phyloP scores from a whole-genome alignment of 1,140 invertebrate species.

The Manduca sexta region DNA sequence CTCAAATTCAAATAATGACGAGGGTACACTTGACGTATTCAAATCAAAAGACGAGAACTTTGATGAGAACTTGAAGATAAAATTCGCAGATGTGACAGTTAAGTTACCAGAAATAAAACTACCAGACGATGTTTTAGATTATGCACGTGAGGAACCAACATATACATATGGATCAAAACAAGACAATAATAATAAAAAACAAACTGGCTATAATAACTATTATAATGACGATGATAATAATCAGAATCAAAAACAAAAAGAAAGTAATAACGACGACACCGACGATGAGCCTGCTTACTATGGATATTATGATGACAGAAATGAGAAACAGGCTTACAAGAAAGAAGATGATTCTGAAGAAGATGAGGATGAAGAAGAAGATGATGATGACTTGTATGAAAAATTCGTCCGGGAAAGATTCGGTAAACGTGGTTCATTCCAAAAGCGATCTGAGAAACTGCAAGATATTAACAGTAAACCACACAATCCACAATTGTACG shows the following conservation, averaged over 20 bases:
- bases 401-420: conserved; percentile 62
- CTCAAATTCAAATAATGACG: conserved; percentile 7
- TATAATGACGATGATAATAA: conserved; percentile 1
- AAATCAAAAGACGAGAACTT: conserved; percentile 27
- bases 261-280: conserved; percentile 11
- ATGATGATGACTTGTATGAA: conserved; percentile 57
- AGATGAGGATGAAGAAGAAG: conserved; percentile 29
- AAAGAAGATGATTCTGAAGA: conserved; percentile 28
- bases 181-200: conserved; percentile 12
- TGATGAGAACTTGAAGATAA: conserved; percentile 55
- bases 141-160: conserved; percentile 5
- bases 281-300: conserved; percentile 19
- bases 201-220: conserved; percentile 30
- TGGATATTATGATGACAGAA: conserved; percentile 23
- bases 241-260: conserved; percentile 4
- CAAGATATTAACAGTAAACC: conserved; percentile 18
- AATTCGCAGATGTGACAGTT: conserved; percentile 49
- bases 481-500: conserved; percentile 39
- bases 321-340: conserved; percentile 23
- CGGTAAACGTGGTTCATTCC: conserved; percentile 43
- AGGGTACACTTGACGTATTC: conserved; percentile 30
- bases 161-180: conserved; percentile 9
- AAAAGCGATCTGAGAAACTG: conserved; percentile 44
- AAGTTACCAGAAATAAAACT: conserved; percentile 62
- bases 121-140: conserved; percentile 53